Base-by-base conservation (phyloP, 1,140 invertebrate genomes). In the Chelonus insularis region DNA sequence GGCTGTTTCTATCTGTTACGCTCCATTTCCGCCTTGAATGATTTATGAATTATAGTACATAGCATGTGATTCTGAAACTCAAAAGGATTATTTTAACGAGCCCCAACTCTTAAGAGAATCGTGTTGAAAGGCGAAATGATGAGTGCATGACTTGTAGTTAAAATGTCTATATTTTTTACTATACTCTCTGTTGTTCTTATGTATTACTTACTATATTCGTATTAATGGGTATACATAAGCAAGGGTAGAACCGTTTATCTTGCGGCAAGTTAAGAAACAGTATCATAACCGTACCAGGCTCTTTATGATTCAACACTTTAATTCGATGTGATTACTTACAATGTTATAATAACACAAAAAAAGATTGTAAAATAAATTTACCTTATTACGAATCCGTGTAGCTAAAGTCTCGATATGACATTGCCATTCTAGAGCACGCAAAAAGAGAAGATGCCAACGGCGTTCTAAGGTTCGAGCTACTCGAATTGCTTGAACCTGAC, bases 341-440 rank as follows among this genome's bases (percentile, higher is more conserved):
- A n/a, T n/a, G n/a, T n/a, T n/a, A n/a, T n/a, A n/a, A n/a, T n/a
- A n/a, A n/a, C n/a, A n/a, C n/a, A n/a, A n/a, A n/a, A n/a, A n/a
- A n/a, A 34, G 9, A 34, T 9, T 9, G 29, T 34, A 34, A 34
- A 9, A 5, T 5, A n/a, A n/a, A n/a, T n/a, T n/a, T 68, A 83
- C 82, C 79, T 80, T 81, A 59, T 61, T 76, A 68, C 69, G 73
- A 60, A 79, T 64, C 32, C 72, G 74, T 39, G 74, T 71, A 14
- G 77, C 77, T 25, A 88, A 82, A 59, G 86, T 84, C 75, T 93
- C 91, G 64, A 93, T 83, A 71, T 90, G 85, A 79, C 90, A 93
- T 81, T 94, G 91, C 88, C 93, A 93, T 85, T 96, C 94, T 69
- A 95, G 85, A 16, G 91, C 90, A 63, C 90, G 85, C 68, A 96